Evolutionary conservation across 2,888 invertebrate species (phyloP).

Genomic region (Nasonia oneida): DNA sequence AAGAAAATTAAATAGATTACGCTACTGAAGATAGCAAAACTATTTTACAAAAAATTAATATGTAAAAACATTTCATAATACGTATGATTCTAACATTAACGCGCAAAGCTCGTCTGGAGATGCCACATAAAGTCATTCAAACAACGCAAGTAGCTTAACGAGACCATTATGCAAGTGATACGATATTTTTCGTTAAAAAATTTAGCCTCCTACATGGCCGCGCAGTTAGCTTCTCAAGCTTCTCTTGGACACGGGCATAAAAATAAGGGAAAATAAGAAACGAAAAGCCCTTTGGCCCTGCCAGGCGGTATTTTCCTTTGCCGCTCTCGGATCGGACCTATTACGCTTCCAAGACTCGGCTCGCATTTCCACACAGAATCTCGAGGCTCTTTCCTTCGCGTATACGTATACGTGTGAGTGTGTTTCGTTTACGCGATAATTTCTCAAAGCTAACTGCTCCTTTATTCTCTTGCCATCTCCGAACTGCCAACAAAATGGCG

Average conservation of each 20-base stretch:
- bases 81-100: too few relatives aligned
- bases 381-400: neutral
- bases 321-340: conserved; percentile 74
- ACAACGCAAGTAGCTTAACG: neutral
- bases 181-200: conserved; percentile 24
- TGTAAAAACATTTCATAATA: too few relatives aligned
- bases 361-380: neutral
- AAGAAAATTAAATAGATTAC: too few relatives aligned
- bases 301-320: conserved; percentile 70
- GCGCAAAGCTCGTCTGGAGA: too few relatives aligned
- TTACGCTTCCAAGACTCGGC: conserved; percentile 66
- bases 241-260: neutral
- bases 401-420: neutral
- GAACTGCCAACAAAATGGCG: conserved; percentile 51
- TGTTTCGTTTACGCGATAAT: conserved; percentile 38
- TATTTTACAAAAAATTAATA: too few relatives aligned
- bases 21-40: too few relatives aligned
- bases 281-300: neutral
- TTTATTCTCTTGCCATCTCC: conserved; percentile 28
- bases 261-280: neutral
- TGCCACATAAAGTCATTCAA: neutral
- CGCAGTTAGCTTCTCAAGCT: conserved; percentile 13
- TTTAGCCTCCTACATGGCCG: neutral
- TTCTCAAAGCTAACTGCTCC: conserved; percentile 47
- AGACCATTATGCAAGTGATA: conserved; percentile 6